Conservation (phyloP, 2,888 invertebrate genomes). For the Linnaemya tessellans region DNA sequence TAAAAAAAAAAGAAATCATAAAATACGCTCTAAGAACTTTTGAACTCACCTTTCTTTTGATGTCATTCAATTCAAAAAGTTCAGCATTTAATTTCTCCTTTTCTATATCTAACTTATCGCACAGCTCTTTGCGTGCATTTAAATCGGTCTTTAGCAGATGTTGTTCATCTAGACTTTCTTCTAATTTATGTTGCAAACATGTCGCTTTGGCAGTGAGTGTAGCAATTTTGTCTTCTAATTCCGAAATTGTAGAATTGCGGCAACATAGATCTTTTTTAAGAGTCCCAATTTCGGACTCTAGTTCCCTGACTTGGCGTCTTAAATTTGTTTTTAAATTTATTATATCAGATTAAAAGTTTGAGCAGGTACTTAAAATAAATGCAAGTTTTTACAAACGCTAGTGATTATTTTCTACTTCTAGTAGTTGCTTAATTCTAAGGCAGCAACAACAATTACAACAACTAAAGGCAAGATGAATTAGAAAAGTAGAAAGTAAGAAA, state of each 20-base stretch:
- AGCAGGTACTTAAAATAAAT: slow-evolving; percentile 1
- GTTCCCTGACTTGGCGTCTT: slow-evolving; percentile 84
- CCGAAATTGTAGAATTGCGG: slow-evolving; percentile 84
- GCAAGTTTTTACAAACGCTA: neutral
- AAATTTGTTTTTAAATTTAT: slow-evolving; percentile 11
- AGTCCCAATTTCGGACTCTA: slow-evolving; percentile 86
- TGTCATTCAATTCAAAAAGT: slow-evolving; percentile 84
- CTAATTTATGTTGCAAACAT: slow-evolving; percentile 87
- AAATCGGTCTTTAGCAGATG: slow-evolving; percentile 86
- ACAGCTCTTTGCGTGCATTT: slow-evolving; percentile 85
- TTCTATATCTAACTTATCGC: slow-evolving; percentile 87
- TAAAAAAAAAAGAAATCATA: neutral
- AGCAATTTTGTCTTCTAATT: slow-evolving; percentile 85
- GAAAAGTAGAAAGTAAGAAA: neutral
- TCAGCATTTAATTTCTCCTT: slow-evolving; percentile 86
- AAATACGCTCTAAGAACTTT: neutral
- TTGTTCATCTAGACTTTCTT: slow-evolving; percentile 85
- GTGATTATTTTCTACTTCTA: slow-evolving; percentile 56
- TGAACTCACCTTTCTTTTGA: slow-evolving; percentile 76
- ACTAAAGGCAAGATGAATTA: slow-evolving; percentile 26
- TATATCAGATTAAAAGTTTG: neutral
- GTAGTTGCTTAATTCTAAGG: slow-evolving; percentile 65
- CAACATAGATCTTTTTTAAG: slow-evolving; percentile 87
- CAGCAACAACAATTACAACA: slow-evolving; percentile 69
- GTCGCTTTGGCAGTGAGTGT: slow-evolving; percentile 85